phyloP scores from a whole-genome alignment of 2,797 vertebrate genomes.

The Siniperca undulata region DNA sequence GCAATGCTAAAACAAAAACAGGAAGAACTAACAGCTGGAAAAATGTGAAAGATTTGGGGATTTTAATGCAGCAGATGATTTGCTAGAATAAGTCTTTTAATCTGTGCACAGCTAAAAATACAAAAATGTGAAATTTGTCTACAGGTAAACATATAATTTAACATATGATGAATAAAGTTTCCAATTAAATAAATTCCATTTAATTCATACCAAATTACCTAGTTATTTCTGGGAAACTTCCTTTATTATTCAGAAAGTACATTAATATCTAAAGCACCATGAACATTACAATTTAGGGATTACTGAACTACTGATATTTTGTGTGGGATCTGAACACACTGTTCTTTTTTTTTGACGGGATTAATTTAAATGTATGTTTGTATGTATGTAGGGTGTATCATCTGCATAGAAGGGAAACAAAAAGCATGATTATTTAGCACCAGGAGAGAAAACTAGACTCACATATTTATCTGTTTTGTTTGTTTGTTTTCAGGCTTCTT shows the following conservation, averaged over 20 bases:
- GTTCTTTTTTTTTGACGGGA: not conserved
- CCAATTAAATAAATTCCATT: too few species aligned
- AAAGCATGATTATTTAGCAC: not conserved
- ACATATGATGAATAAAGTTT: too few species aligned
- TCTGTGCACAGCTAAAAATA: too few species aligned
- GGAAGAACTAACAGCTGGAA: not conserved
- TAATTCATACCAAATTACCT: too few species aligned
- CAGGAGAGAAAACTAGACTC: not conserved
- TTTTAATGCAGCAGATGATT: not conserved
- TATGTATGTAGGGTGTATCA: slow-evolving; percentile 8
- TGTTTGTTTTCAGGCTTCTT: slow-evolving; percentile 79
- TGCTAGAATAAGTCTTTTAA: too few species aligned
- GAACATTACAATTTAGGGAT: not conserved
- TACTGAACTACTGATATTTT: not conserved
- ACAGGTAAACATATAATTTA: too few species aligned
- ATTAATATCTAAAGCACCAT: not conserved
- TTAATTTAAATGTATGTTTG: not conserved
- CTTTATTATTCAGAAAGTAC: not conserved
- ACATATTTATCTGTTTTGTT: not conserved
- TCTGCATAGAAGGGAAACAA: slow-evolving; percentile 7
- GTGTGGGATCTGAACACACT: not conserved
- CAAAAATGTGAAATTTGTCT: too few species aligned
- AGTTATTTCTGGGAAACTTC: too few species aligned
- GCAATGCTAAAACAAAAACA: not conserved
- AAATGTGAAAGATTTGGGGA: not conserved